These are phyloP conservation scores for Miltochrista miniata DNA, from an alignment of 2,888 invertebrate species.

Conservation along the genomic window DNA sequence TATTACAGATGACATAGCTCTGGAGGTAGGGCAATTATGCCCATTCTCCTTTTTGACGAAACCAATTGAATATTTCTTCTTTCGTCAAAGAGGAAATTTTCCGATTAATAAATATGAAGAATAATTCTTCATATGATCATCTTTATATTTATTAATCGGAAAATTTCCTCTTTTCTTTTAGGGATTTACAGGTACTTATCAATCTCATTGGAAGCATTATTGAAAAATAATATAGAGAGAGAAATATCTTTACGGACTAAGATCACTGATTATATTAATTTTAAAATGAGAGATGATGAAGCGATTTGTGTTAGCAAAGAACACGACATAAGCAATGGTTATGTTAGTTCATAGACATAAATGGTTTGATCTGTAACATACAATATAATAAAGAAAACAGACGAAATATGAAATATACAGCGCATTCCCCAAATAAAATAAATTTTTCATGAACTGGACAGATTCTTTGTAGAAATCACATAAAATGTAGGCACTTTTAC, in stretches of 20 bases:
- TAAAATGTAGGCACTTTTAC: no score
- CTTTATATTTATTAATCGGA: no score
- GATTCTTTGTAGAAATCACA: no score
- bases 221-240: no score
- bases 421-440: neutral
- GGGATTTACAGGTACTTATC: neutral
- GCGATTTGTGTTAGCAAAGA: conserved; percentile 67
- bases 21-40: no score
- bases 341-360: conserved; percentile 7
- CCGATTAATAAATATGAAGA: no score
- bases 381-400: neutral
- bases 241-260: neutral
- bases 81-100: no score
- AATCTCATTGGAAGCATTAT: neutral
- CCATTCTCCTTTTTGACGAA: no score
- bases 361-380: neutral
- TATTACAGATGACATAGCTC: no score
- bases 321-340: conserved; percentile 64
- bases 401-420: neutral
- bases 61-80: no score
- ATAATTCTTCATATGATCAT: no score
- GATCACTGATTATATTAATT: neutral
- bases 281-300: conserved; percentile 57
- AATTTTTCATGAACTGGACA: no score
- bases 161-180: neutral